phyloP scores from a whole-genome alignment of 37 sponge, comb jelly and placozoan genomes.

The Oscarella lobularis region DNA sequence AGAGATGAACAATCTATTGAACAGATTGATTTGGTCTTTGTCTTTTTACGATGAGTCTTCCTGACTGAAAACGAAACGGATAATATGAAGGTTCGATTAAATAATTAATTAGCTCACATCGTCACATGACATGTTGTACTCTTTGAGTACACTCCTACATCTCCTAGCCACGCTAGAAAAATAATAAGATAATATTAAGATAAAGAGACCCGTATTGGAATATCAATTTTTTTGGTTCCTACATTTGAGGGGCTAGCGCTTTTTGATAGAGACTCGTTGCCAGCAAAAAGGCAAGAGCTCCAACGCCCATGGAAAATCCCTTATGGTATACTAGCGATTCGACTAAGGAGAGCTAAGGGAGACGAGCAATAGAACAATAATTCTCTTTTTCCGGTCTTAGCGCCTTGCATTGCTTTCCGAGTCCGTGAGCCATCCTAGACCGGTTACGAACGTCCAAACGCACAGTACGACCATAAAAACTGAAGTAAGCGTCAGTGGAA shows the following conservation, averaged over 20 bases:
- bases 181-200: too few relatives aligned
- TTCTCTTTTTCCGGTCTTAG: too few relatives aligned
- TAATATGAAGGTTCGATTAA: too few relatives aligned
- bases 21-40: too few relatives aligned
- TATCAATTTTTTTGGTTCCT: too few relatives aligned
- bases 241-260: not conserved
- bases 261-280: not conserved
- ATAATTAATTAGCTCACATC: constrained; percentile 62
- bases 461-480: not conserved
- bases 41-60: too few relatives aligned
- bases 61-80: too few relatives aligned
- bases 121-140: constrained; percentile 84
- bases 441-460: not conserved
- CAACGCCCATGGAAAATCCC: not conserved
- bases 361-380: too few relatives aligned
- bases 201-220: too few relatives aligned
- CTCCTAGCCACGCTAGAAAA: constrained; percentile 45
- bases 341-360: too few relatives aligned
- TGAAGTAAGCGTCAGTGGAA: not conserved
- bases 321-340: not conserved
- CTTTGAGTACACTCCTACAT: constrained; percentile 36
- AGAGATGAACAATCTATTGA: too few relatives aligned
- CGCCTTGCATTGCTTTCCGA: not conserved
- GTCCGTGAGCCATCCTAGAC: not conserved
- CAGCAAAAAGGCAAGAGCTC: not conserved